Evolutionary conservation across 2,888 invertebrate genomes (phyloP), one percentile per base, ranked within the genome.

Genomic region (Melanargia galathea): DNA sequence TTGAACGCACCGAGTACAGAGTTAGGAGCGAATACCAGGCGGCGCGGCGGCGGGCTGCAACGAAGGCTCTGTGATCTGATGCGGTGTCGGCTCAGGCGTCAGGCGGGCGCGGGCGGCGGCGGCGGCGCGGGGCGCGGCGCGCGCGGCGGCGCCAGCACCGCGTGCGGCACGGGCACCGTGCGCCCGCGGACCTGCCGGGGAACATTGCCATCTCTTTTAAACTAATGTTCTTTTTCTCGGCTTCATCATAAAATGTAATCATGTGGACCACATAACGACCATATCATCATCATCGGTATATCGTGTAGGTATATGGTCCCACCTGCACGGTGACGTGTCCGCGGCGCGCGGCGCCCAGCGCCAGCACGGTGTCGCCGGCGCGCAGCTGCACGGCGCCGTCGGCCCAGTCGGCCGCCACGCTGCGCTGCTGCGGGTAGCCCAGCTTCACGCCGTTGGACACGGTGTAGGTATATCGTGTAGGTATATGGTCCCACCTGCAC

Each of bases 371-470:
- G 84, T 97, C 97, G 62, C 98, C 97, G 84, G 96, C 95, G 76
- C 95, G 92, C 78, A 91, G 86, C 35, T 84, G 81, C 80, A 85
- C 77, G 66, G 73, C 79, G 59, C 82, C 84, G 67, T 82, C 89
- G 69, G 91, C 92, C 92, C 96, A 98, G 73, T 95, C 95, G 93
- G 96, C 95, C 87, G 96, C 96, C 96, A 98, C 97, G 64, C 96
- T 92, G 79, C 98, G 94, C 73, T 95, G 96, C 90, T 98, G 98
- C 69, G 98, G 98, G 92, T 98, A 98, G 74, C 96, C 96, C 71
- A 97, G 92, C 90, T 97, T 97, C 64, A 96, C 96, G 83, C n/a
- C n/a, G n/a, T n/a, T n/a, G n/a, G n/a, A n/a, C 70, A 98, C 98
- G 56, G 95, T 92, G 84, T n/a, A n/a, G n/a, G n/a, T n/a, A n/a